phyloP scores from a whole-genome alignment of 2,113 vertebrate genomes.

The Lepisosteus osseus region DNA sequence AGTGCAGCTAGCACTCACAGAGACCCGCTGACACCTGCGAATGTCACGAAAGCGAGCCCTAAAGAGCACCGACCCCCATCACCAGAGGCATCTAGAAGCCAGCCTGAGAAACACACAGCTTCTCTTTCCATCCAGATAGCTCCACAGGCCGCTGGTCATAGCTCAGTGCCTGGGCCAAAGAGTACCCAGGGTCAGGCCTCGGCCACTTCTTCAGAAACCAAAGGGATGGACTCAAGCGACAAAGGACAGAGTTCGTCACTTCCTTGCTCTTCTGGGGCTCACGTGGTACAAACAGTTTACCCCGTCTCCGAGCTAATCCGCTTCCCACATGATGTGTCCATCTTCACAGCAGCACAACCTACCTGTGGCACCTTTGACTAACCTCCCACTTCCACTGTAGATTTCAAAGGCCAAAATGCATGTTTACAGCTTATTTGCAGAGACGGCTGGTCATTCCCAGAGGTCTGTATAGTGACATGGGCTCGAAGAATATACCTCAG shows the following conservation, averaged over 20 bases:
- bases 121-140: constrained; percentile 77
- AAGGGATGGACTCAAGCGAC: constrained; percentile 59
- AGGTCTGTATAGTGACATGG: no score
- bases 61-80: constrained; percentile 38
- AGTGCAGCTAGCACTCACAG: constrained; percentile 25
- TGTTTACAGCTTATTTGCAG: no score
- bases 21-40: constrained; percentile 34
- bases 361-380: background rate
- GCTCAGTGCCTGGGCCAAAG: constrained; percentile 53
- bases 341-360: background rate
- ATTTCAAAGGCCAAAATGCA: background rate
- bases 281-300: constrained; percentile 63
- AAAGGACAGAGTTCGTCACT: constrained; percentile 58
- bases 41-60: constrained; percentile 38
- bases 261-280: constrained; percentile 57
- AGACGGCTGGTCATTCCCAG: no score
- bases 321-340: background rate
- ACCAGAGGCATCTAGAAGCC: constrained; percentile 46
- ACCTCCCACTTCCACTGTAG: background rate
- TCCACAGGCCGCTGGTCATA: constrained; percentile 51
- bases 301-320: constrained; percentile 43
- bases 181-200: constrained; percentile 52
- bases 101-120: constrained; percentile 64
- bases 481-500: no score
- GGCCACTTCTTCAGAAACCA: constrained; percentile 61